Base-by-base conservation (phyloP, 2,797 vertebrate genomes). In the Leuciscus waleckii region DNA sequence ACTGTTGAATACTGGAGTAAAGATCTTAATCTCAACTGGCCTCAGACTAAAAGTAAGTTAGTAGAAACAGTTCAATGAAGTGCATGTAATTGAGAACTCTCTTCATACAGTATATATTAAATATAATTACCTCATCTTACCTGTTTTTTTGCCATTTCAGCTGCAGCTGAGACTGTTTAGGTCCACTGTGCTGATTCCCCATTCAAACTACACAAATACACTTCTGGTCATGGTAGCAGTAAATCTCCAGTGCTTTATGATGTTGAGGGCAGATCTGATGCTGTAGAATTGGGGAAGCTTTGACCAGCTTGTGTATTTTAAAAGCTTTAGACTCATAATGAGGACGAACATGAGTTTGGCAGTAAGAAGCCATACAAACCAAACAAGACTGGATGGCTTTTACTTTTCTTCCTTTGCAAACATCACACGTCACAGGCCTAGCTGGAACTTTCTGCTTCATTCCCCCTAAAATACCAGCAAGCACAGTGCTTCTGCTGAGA, bases 241-340 rank as follows among this genome's bases (percentile, higher is more conserved):
- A 89, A 39, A 86, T 16, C 91, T 96, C 96, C 94, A 95, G 94
- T 37, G 95, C 95, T 92, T 96, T 96, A 75, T 95, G 94, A 0
- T 97, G 96, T 82, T 95, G 89, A 0, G 93, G 91, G 43, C 96
- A 97, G 90, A 96, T 96, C 68, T 89, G 85, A 11, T 84, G 39
- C 23, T 87, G 71, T 21, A 89, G 78, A 1, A 79, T 39, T 63
- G 71, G 29, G n/a, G 80, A 85, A 19, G 86, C 65, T 7, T 84
- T 74, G 4, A 86, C 68, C 21, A 97, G 93, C 89, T 95, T 95
- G 90, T 97, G 96, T 70, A 95, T 95, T 1, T 95, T 94, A 89
- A 96, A 96, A n/a, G 94, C 95, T 0, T 95, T 92, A 3, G 95
- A 95, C 82, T 96, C 95, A 85, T 95, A 92, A 67, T 97, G 96